Base-by-base conservation (phyloP, 1,140 invertebrate genomes). In the Micrasema longulum region DNA sequence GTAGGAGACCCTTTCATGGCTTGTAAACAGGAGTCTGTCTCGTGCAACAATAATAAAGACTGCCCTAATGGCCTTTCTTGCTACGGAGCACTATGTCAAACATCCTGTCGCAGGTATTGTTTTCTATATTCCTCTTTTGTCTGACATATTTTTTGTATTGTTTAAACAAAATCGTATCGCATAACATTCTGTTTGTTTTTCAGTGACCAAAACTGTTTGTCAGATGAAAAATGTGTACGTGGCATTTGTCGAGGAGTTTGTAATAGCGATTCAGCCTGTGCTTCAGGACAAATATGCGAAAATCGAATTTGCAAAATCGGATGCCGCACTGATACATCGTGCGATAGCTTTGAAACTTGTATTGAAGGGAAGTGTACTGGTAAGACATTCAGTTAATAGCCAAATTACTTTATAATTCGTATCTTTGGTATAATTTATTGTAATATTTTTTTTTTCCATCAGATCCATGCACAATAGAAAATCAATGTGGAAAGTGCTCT, bases 291-390 rank as follows among this genome's bases (percentile, higher is more conserved):
- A 80, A 95, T 96, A 76, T 97, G 95, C 78, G 90, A 93, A 79
- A 94, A 93, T 76, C 88, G 95, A 73, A 85, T 96, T 69, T 97
- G 95, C 79, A 90, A 94, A 72, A 88, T 91, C 75, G 94, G 94
- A 14, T 96, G 94, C 79, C 87, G 93, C 36, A 93, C 88, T 78
- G 94, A 95, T 79, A 88, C 90, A n/a, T 88, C 90, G 10, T 97
- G 95, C 79, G 83, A 89, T 1, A 83, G 80, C 67, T 83, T 91
- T 62, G 87, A 94, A 79, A 90, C 93, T 1, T 96, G 95, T 79
- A 87, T 95, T 26, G 90, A 93, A 75, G 92, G 93, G 76, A 89
- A 93, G 80, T 96, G 94, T 78, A 89, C 87, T 88, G 89, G 90
- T 91, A 84, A 83, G 76, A 26, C 22, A 18, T 52, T n/a, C n/a